These are phyloP conservation scores for Nemapogon koenigi DNA, from an alignment of 2,888 invertebrate genomes.

Conservation along the genomic window DNA sequence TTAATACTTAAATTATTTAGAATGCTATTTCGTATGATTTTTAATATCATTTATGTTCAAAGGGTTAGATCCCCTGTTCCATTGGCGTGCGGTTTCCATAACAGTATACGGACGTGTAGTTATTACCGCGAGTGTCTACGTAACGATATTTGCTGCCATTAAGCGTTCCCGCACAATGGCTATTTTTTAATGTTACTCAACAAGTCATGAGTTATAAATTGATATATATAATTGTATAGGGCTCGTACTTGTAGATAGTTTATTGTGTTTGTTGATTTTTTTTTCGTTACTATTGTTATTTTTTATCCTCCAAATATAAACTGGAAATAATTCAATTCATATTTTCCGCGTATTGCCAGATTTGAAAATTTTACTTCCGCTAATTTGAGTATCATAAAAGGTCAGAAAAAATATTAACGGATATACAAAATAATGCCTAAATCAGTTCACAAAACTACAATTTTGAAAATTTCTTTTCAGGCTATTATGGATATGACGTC, in stretches of 20 bases:
- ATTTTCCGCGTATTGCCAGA: too few relatives aligned
- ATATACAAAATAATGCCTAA: too few relatives aligned
- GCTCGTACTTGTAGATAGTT: conserved; percentile 29
- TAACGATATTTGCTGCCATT: conserved; percentile 51
- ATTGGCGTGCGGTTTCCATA: conserved; percentile 47
- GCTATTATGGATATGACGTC: conserved; percentile 8
- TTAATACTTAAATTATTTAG: too few relatives aligned
- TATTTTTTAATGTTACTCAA: conserved; percentile 46
- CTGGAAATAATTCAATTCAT: too few relatives aligned
- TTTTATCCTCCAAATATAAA: too few relatives aligned
- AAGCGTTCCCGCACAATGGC: conserved; percentile 37
- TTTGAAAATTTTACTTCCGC: too few relatives aligned
- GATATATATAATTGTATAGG: conserved; percentile 42
- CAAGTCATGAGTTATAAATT: conserved; percentile 30
- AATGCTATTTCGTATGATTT: too few relatives aligned
- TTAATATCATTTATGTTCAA: conserved; percentile 5
- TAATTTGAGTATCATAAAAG: too few relatives aligned
- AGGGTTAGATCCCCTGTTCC: conserved; percentile 27
- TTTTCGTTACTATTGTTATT: conserved; percentile 46
- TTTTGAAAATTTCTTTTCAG: not conserved
- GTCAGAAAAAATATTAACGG: too few relatives aligned
- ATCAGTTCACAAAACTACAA: not conserved
- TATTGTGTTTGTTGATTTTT: conserved; percentile 35
- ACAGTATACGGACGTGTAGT: conserved; percentile 44
- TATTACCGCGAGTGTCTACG: conserved; percentile 30